These are phyloP conservation scores for Drosophila bipectinata DNA, from an alignment of 1,140 invertebrate species.

Conservation along the genomic window DNA sequence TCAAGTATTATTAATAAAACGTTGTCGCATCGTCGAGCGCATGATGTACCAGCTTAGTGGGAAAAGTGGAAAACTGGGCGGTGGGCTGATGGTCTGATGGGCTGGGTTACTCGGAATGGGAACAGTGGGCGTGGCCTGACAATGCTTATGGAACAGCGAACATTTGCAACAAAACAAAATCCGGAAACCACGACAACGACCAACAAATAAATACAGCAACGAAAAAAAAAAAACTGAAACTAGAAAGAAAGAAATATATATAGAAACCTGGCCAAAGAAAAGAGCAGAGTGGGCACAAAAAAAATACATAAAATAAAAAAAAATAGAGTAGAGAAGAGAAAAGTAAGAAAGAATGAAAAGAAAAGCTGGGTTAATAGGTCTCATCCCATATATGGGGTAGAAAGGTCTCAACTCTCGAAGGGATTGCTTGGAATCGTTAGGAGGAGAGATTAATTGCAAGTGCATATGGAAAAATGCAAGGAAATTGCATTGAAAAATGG, in stretches of 20 bases:
- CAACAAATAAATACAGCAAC: conserved; percentile 49
- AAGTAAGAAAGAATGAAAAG: conserved; percentile 11
- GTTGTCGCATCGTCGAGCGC: conserved; percentile 51
- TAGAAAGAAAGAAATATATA: not conserved
- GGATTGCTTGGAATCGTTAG: conserved; percentile 24
- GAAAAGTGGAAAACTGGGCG: not conserved
- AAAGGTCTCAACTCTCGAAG: conserved; percentile 25
- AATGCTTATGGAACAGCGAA: conserved; percentile 54
- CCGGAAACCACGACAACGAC: conserved; percentile 62
- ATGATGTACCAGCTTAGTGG: conserved; percentile 35
- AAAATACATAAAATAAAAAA: not conserved
- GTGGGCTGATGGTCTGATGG: not conserved
- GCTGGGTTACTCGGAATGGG: conserved; percentile 20
- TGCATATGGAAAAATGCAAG: not conserved
- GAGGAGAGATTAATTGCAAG: conserved; percentile 8
- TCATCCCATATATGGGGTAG: conserved; percentile 15
- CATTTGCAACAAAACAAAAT: conserved; percentile 62
- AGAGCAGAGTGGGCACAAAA: conserved; percentile 1
- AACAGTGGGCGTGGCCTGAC: conserved; percentile 56
- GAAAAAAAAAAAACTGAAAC: not conserved
- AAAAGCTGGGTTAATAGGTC: conserved; percentile 45
- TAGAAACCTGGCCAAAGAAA: not conserved
- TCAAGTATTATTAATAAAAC: conserved; percentile 67
- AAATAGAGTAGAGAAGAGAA: not conserved
- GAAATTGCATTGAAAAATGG: conserved; percentile 12